Base-by-base conservation (phyloP, 2,888 invertebrate species). In the Agrotis ipsilon region DNA sequence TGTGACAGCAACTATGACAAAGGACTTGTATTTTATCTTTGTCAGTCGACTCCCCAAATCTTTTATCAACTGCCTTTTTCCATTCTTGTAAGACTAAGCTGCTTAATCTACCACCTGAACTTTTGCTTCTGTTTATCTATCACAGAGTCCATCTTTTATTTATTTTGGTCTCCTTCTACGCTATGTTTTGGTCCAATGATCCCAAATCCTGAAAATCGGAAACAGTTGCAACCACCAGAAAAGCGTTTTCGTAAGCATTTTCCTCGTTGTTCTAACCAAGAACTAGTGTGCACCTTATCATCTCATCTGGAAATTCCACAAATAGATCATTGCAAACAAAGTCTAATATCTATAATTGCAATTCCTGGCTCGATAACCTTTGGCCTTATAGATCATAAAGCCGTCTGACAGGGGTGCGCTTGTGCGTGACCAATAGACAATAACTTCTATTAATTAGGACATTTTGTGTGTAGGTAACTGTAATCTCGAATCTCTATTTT, bases 341-440 rank as follows among this genome's bases (percentile, higher is more conserved):
- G 54, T 81, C 60, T 58, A 55, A 46, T 16, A 52, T 46, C 19
- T 13, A 49, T 21, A 55, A 65, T 55, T 76, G 71, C 81, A 74
- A 80, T 83, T 81, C 80, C 79, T 80, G 68, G 18, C 64, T 55
- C 54, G 81, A 79, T 85, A 86, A 74, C 75, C 84, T 82, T 68
- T 64, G 77, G 43, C 80, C 84, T 72, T 58, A 27, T 61, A n/a
- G 78, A 60, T 82, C 65, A n/a, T n/a, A n/a, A n/a, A n/a, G n/a
- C 74, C 43, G 58, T 39, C 27, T 43, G 46, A 19, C 48, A 75
- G 81, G 68, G 75, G 74, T 24, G 64, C 61, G 60, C 61, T 67
- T 55, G 55, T 72, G 66, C 81, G 72, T 86, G 82, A 78, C 72
- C 60, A 65, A 74, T 74, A 66, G 60, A 32, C n/a, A 65, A 63